Percentiles rank a stretch among this genome's conserved stretches.
phyloP scores from a whole-genome alignment of 2,888 invertebrate genomes.

The Callimorpha dominula region DNA sequence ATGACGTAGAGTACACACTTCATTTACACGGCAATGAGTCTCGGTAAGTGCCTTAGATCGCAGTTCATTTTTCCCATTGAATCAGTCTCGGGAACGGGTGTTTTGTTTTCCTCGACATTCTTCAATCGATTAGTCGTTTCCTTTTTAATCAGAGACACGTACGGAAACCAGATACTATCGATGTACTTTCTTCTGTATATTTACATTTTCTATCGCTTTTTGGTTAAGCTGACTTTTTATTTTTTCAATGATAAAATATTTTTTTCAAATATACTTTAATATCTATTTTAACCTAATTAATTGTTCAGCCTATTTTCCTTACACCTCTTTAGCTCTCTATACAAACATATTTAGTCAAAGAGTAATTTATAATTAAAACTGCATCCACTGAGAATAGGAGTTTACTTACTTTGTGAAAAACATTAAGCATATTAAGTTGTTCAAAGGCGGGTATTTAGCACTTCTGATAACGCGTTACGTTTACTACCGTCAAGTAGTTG shows the following conservation, averaged over 20 bases:
- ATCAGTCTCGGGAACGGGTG: conserved; percentile 62
- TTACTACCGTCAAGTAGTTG: conserved; percentile 52
- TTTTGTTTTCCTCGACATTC: conserved; percentile 70
- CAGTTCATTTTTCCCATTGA: conserved; percentile 72
- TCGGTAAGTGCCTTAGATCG: conserved; percentile 65
- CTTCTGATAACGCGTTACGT: conserved; percentile 38
- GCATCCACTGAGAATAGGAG: conserved; percentile 20
- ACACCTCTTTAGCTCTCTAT: not conserved
- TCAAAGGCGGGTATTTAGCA: conserved; percentile 35
- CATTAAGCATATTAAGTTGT: conserved; percentile 42
- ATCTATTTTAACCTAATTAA: not conserved
- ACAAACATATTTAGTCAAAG: not conserved
- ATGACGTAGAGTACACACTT: conserved; percentile 69
- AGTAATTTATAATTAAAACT: conserved; percentile 13
- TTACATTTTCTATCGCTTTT: conserved; percentile 39
- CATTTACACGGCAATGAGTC: conserved; percentile 53
- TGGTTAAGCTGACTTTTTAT: conserved; percentile 26
- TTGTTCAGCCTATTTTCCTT: not conserved
- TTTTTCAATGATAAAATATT: too few relatives aligned
- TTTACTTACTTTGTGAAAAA: conserved; percentile 35
- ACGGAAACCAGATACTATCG: conserved; percentile 61
- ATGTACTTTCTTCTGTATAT: conserved; percentile 46
- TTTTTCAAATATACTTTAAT: not conserved
- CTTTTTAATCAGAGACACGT: conserved; percentile 68
- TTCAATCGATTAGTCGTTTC: conserved; percentile 71